These are phyloP conservation scores for Zaprionus camerounensis DNA, from an alignment of 1,140 invertebrate species.

Conservation along the genomic window DNA sequence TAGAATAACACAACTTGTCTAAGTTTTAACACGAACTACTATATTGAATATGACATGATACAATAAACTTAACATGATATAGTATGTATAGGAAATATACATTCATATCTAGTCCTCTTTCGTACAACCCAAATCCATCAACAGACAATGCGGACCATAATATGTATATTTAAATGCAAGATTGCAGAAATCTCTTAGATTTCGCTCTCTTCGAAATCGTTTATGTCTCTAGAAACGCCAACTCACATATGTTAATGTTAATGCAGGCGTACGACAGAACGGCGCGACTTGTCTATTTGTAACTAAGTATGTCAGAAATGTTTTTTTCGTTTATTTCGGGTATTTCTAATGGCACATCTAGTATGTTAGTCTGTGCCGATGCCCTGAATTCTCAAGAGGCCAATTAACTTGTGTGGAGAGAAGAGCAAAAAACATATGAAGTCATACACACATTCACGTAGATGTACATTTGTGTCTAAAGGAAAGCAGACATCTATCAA, in stretches of 20 bases:
- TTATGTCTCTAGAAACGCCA: constrained; percentile 18
- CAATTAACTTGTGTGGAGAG: constrained; percentile 68
- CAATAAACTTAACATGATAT: constrained; percentile 40
- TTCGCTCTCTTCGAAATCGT: constrained; percentile 33
- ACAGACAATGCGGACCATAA: neutral
- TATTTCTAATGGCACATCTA: constrained; percentile 74
- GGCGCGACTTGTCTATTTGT: constrained; percentile 42
- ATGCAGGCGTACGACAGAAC: constrained; percentile 42
- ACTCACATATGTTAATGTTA: constrained; percentile 48
- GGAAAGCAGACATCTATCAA: neutral
- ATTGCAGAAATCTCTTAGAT: constrained; percentile 9
- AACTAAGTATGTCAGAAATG: constrained; percentile 74
- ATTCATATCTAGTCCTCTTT: constrained; percentile 1
- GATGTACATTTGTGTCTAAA: neutral
- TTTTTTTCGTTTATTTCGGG: constrained; percentile 70
- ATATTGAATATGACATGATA: constrained; percentile 47
- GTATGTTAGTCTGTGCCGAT: constrained; percentile 45
- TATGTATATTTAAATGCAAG: neutral
- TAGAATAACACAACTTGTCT: neutral
- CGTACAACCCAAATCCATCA: neutral
- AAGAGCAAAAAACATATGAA: constrained; percentile 24
- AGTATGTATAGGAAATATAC: neutral
- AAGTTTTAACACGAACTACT: neutral
- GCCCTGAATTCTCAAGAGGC: constrained; percentile 72
- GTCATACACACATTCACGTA: constrained; percentile 11